These are phyloP conservation scores for Drosophila crucigera DNA, from an alignment of 2,888 invertebrate species.

Conservation along the genomic window DNA sequence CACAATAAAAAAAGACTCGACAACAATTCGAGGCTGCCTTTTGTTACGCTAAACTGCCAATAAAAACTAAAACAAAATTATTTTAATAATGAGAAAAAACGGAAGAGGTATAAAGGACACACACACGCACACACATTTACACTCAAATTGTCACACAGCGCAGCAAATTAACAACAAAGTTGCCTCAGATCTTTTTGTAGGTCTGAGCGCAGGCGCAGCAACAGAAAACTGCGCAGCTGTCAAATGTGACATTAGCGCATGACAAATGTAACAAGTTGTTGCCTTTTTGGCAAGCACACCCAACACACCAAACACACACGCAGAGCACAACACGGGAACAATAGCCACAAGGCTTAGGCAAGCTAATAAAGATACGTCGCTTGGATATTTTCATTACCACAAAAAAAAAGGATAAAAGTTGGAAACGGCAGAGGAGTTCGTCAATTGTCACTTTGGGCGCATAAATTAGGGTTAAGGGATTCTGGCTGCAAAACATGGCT, in stretches of 20 bases:
- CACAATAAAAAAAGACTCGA: constrained; percentile 64
- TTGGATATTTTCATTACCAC: constrained; percentile 81
- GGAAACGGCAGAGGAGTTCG: constrained; percentile 62
- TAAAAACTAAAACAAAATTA: constrained; percentile 79
- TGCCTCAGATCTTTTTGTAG: constrained; percentile 40
- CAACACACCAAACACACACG: constrained; percentile 17
- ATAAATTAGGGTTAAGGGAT: constrained; percentile 81
- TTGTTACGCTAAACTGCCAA: constrained; percentile 80
- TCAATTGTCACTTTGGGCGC: constrained; percentile 79
- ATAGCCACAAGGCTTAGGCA: constrained; percentile 62
- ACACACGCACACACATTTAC: constrained; percentile 18
- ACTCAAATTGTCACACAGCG: constrained; percentile 77
- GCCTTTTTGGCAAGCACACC: constrained; percentile 60
- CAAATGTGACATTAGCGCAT: constrained; percentile 82
- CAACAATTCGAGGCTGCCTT: constrained; percentile 35
- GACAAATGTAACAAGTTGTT: constrained; percentile 83
- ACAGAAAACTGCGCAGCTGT: constrained; percentile 70
- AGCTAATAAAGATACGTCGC: constrained; percentile 80
- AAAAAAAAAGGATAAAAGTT: constrained; percentile 38
- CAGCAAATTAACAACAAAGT: constrained; percentile 77
- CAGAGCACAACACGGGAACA: constrained; percentile 23
- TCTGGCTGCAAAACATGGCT: constrained; percentile 21
- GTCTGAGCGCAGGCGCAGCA: constrained; percentile 45
- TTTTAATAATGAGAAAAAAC: constrained; percentile 62
- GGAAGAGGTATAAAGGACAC: constrained; percentile 2